Base-by-base conservation (phyloP, 1,140 invertebrate genomes). In the Whitmania pigra region DNA sequence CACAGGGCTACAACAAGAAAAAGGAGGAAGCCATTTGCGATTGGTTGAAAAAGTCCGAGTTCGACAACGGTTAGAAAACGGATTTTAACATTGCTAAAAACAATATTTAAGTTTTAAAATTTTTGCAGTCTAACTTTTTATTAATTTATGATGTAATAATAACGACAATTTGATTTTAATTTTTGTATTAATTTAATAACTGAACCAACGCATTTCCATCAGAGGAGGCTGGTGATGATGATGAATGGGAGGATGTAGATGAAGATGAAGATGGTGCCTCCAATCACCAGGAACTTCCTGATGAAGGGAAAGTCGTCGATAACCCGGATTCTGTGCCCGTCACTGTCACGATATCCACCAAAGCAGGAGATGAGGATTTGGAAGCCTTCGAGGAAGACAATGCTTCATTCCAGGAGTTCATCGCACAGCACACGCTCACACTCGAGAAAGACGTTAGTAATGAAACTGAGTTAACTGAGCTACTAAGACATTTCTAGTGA, bases 221-320 rank as follows among this genome's bases (percentile, higher is more conserved):
- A 63, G 29, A 63, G 0, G 57, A 63, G 11, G 57, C 22, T 17
- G 57, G 57, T 63, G 57, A 63, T 31, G 57, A 63, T 13, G 57
- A 63, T 22, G 57, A 63, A n/a, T 63, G 57, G 57, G 57, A 63
- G 18, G 57, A 63, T 63, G 57, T 63, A 15, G 57, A 63, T 20
- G 57, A 63, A 22, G 57, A 63, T 0, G 57, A 63, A 17, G 29
- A 63, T 13, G 15, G 29, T 11, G 57, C 57, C 0, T 2, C 6
- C 57, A 63, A 63, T 13, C 4, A 63, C 9, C 22, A 63, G 22
- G 57, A 49, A 49, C 43, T 1, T 0, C 43, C 43, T 11, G 43
- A 4, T 7, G 43, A 11, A 17, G 43, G 43, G 43, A 49, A 49
- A 13, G 43, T 49, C 43, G 43, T 7, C 43, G 43, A 49, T 4